Conservation (phyloP, 2,888 invertebrate species). For the Uropetala carovei region DNA sequence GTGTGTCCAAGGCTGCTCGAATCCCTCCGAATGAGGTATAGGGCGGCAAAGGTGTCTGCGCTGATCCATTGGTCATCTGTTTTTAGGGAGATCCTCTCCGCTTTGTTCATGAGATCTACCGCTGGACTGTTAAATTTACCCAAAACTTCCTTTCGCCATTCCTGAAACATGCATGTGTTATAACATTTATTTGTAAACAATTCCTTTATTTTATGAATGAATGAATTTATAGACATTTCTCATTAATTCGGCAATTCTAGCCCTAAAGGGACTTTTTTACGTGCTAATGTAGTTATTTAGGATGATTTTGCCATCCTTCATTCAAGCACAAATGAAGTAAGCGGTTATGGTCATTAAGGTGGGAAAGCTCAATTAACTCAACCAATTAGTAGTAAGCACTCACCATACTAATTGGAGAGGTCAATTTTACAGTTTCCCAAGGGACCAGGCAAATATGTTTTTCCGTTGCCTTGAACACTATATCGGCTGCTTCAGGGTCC, state of each 20-base stretch:
- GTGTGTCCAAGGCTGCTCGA: neutral
- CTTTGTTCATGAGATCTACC: slow-evolving; percentile 71
- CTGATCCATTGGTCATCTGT: slow-evolving; percentile 66
- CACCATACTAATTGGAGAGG: slow-evolving; percentile 67
- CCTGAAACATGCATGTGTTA: slow-evolving; percentile 71
- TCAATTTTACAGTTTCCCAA: slow-evolving; percentile 73
- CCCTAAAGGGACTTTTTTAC: too few species aligned
- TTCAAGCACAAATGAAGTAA: too few species aligned
- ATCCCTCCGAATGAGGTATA: neutral
- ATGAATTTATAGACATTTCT: too few species aligned
- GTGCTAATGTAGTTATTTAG: too few species aligned
- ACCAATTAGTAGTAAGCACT: neutral
- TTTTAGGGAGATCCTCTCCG: slow-evolving; percentile 70
- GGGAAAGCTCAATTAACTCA: too few species aligned
- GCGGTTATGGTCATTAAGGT: too few species aligned
- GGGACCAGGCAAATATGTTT: slow-evolving; percentile 74
- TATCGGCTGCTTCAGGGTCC: slow-evolving; percentile 77
- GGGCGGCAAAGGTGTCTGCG: slow-evolving; percentile 15
- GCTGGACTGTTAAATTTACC: slow-evolving; percentile 71
- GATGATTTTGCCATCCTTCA: too few species aligned
- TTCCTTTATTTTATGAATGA: neutral
- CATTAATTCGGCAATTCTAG: too few species aligned
- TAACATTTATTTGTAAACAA: neutral
- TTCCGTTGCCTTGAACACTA: slow-evolving; percentile 74
- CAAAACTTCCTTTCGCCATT: slow-evolving; percentile 72